Percentiles rank a stretch among this genome's conserved stretches.
These are phyloP conservation scores for Zophobas atratus DNA, from an alignment of 1,140 invertebrate species.

Conservation along the genomic window DNA sequence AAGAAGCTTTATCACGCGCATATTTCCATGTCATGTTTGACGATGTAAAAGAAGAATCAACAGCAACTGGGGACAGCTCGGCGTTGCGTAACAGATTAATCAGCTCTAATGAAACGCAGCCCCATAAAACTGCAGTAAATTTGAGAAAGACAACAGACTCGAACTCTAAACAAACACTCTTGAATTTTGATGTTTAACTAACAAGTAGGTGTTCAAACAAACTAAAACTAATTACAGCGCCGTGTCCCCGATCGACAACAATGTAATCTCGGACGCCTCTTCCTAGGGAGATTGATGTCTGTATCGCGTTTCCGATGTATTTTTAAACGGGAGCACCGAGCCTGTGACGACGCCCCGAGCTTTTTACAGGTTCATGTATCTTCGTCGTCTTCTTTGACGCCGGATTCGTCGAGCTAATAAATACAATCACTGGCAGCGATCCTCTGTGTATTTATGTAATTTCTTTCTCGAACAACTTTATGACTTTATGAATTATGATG, in stretches of 20 bases:
- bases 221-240: slow-evolving; percentile 35
- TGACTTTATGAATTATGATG: slow-evolving; percentile 43
- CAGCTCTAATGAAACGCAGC: slow-evolving; percentile 31
- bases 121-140: slow-evolving; percentile 37
- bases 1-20: slow-evolving; percentile 2
- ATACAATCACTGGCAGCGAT: slow-evolving; percentile 38
- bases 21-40: slow-evolving; percentile 3
- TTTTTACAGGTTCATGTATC: slow-evolving; percentile 28
- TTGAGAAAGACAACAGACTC: slow-evolving; percentile 40
- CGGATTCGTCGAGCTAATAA: slow-evolving; percentile 34
- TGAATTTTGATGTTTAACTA: slow-evolving; percentile 41
- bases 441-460: slow-evolving; percentile 41
- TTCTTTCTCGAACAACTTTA: slow-evolving; percentile 38
- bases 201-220: slow-evolving; percentile 43
- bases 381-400: slow-evolving; percentile 28
- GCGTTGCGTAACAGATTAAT: slow-evolving; percentile 37
- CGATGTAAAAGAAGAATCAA: slow-evolving; percentile 28
- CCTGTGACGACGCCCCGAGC: slow-evolving; percentile 1
- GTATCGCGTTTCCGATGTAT: slow-evolving; percentile 38
- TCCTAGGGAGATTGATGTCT: slow-evolving; percentile 40
- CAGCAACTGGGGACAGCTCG: slow-evolving; percentile 26
- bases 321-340: slow-evolving; percentile 32
- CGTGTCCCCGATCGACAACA: slow-evolving; percentile 33
- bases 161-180: slow-evolving; percentile 36
- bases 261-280: slow-evolving; percentile 22